Base-by-base conservation (phyloP, 2,888 invertebrate species). In the Alitta virens region DNA sequence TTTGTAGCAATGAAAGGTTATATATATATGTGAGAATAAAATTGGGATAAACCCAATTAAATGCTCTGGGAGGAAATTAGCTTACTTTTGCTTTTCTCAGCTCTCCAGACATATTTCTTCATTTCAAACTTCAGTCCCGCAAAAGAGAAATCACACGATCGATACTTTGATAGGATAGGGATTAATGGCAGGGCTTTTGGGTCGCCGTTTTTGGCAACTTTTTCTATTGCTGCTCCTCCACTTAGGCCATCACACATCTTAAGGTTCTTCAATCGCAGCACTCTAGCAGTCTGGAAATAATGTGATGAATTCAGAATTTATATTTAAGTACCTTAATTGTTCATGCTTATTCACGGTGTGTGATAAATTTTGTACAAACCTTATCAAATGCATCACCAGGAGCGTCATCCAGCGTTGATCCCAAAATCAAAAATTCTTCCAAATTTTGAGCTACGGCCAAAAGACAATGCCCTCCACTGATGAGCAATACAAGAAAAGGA, bases 331-430 rank as follows among this genome's bases (percentile, higher is more conserved):
- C 7, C 7, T n/a, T 16, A 21, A 3, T 21, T 46, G n/a, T n/a
- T 3, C 5, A 46, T 7, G 3, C 3, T n/a, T 12, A 12, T 46
- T 46, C 21, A 46, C n/a, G 46, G 46, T 5, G 46, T 46, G 40
- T 16, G 16, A 40, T 40, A 40, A 16, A 16, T 18, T 21, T n/a
- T 24, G n/a, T 12, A 2, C 52, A 52, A 77, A 91, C 92, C 85
- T 97, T 97, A 79, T 98, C 97, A 73, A 94, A 88, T 0, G 91
- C 87, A 85, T 97, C 95, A 18, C 98, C 98, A 7, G 96, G 95
- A 7, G 96, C 89, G 84, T 91, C 90, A 81, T 96, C 94, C 23
- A 89, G 73, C 43, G 87, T 85, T 71, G 88, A 85, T 0, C 97
- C 97, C 38, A 98, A 85, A 59, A 94, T 82, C 50, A 88, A 78